Evolutionary conservation across 2,888 invertebrate species (phyloP).

Genomic region (Heteromurus nitidus): DNA sequence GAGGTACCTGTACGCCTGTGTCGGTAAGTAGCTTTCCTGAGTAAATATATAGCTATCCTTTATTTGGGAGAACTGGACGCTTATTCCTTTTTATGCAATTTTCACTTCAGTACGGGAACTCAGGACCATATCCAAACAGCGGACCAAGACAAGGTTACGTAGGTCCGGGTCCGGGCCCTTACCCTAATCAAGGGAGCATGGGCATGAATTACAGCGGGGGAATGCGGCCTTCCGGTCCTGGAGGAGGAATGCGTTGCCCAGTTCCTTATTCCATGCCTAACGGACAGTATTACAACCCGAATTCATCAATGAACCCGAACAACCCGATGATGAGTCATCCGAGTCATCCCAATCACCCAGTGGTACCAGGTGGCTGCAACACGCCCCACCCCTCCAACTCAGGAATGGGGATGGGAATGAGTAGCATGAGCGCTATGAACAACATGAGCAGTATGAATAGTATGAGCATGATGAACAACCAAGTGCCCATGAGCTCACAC

Average conservation of each 20-base stretch:
- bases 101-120: conserved; percentile 49
- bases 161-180: conserved; percentile 51
- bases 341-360: background rate
- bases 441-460: conserved; percentile 81
- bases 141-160: conserved; percentile 43
- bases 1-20: conserved; percentile 72
- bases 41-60: no score
- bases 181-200: conserved; percentile 51
- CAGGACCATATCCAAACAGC: conserved; percentile 46
- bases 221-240: conserved; percentile 56
- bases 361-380: conserved; percentile 49
- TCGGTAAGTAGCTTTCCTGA: background rate
- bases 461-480: conserved; percentile 75
- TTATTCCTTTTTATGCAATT: background rate
- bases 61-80: no score
- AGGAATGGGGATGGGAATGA: conserved; percentile 78
- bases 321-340: conserved; percentile 69
- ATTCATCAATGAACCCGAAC: conserved; percentile 66
- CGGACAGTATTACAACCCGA: conserved; percentile 70
- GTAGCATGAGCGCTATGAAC: conserved; percentile 82
- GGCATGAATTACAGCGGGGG: conserved; percentile 56
- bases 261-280: conserved; percentile 61
- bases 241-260: conserved; percentile 57
- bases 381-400: conserved; percentile 52
- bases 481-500: conserved; percentile 68